Conservation (phyloP, 2,888 invertebrate species). For the Leptinotarsa haldemani region DNA sequence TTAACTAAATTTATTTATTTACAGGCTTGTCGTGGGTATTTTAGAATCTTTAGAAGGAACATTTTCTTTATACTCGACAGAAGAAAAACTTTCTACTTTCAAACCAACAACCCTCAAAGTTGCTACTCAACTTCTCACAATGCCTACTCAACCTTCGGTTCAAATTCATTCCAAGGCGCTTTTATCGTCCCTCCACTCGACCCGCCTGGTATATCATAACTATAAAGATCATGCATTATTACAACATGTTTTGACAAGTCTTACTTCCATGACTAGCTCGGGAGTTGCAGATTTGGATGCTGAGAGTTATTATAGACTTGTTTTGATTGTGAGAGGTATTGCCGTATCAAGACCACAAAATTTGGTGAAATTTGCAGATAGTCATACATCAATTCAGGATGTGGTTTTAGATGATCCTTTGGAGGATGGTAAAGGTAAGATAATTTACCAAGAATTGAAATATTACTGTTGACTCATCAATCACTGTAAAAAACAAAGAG, state of each 20-base stretch:
- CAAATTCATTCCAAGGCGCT: slow-evolving; percentile 86
- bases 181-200: slow-evolving; percentile 82
- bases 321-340: slow-evolving; percentile 85
- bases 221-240: slow-evolving; percentile 92
- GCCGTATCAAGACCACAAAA: slow-evolving; percentile 87
- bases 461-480: background rate
- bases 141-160: slow-evolving; percentile 78
- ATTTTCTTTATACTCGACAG: slow-evolving; percentile 70
- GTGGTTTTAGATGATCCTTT: slow-evolving; percentile 63
- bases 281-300: slow-evolving; percentile 79
- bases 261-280: slow-evolving; percentile 70
- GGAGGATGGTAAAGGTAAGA: slow-evolving; percentile 50
- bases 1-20: slow-evolving; percentile 44
- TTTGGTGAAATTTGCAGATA: slow-evolving; percentile 77
- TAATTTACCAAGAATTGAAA: background rate
- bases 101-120: slow-evolving; percentile 73
- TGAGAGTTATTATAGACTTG: slow-evolving; percentile 89
- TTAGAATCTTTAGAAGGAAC: slow-evolving; percentile 80
- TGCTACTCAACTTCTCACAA: slow-evolving; percentile 74
- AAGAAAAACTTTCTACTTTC: slow-evolving; percentile 67
- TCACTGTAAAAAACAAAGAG: no score
- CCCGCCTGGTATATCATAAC: slow-evolving; percentile 81
- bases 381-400: slow-evolving; percentile 68
- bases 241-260: slow-evolving; percentile 77
- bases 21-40: slow-evolving; percentile 74